Evolutionary conservation across 2,888 invertebrate species (phyloP), one percentile per base, ranked within the genome.

Genomic region (Amphimallon solstitiale): DNA sequence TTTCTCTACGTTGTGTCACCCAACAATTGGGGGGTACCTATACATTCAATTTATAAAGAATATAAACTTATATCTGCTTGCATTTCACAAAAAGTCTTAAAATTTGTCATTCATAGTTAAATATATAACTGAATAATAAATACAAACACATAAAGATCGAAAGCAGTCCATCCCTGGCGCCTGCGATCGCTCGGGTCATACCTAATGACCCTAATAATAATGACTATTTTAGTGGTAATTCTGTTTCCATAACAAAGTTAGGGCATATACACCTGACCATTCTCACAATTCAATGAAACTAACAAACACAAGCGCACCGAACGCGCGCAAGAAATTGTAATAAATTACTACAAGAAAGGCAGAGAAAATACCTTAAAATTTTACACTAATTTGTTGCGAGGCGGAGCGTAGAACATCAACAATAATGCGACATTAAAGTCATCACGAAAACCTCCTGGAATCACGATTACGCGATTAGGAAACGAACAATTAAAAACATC

Each of bases 171-270:
- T 7, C 49, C 15, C 49, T 59, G 37, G 15, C 37, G 15, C n/a
- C 37, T 29, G 34, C 45, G 34, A 56, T 56, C 56, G 38, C 9
- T 34, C 49, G 72, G 75, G 77, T 76, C 77, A 75, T 75, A 77
- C 73, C 77, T 78, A 78, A 79, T 79, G 77, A 79, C 77, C 77
- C 77, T 77, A 76, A 78, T 78, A 76, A 76, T 78, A 77, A 79
- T 79, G 78, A 78, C 77, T 79, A 75, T 78, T 80, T 79, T 77
- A 78, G 78, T 76, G 77, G 78, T 79, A 79, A 79, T 79, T 79
- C 73, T 78, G 80, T 79, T 79, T 79, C 79, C 78, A 79, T 79
- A 80, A 80, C 77, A 79, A 80, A 80, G 79, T 79, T 80, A 77
- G 78, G 76, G 76, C 72, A 70, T 66, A 71, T 64, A 75, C 80